Evolutionary conservation across 1,140 invertebrate genomes (phyloP), one percentile per base, ranked within the genome.

Genomic region (Rhagoletis pomonella): DNA sequence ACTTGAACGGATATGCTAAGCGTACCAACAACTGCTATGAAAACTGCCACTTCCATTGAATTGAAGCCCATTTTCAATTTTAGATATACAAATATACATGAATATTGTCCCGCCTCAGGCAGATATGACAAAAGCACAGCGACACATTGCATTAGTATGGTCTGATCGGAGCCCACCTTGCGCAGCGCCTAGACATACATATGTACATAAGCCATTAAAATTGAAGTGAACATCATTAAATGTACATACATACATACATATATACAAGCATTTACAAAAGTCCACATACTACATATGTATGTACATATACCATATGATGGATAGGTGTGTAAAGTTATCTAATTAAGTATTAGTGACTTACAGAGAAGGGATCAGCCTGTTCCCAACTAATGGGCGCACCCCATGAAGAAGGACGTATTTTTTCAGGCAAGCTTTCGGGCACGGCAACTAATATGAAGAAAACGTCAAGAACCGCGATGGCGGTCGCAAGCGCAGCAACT

Each of bases 21-120:
- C 73, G 99, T 96, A 85, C 99, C 99, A 87, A 99, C 97, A 86
- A 99, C 96, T 88, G 98, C 99, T 92, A 99, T 99, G 94, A 99
- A 99, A 89, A 98, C 96, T 84, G 99, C 99, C 77, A 99, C 99
- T 95, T 98, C 97, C 91, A 98, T 95, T 88, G 96, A 96, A 90
- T 97, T 97, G 94, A 99, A 99, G 88, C 97, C 98, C 96, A 99
- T 99, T 89, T 99, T 98, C 90, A 99, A 95, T 94, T 98, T 98
- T 73, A 99, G 95, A 94, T 99, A 99, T 89, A 99, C 99, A 94
- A 99, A 99, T 94, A 99, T 99, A 94, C 99, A 99, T 87, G 99
- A 99, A 94, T 99, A 99, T 94, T 99, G 98, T 88, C 99, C 99
- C 55, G 97, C 97, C 93, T 99, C 99, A n/a, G 99, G 99, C 89